Conservation (phyloP, 37 sponge, comb jelly and placozoan species). For the Spongilla lacustris region DNA sequence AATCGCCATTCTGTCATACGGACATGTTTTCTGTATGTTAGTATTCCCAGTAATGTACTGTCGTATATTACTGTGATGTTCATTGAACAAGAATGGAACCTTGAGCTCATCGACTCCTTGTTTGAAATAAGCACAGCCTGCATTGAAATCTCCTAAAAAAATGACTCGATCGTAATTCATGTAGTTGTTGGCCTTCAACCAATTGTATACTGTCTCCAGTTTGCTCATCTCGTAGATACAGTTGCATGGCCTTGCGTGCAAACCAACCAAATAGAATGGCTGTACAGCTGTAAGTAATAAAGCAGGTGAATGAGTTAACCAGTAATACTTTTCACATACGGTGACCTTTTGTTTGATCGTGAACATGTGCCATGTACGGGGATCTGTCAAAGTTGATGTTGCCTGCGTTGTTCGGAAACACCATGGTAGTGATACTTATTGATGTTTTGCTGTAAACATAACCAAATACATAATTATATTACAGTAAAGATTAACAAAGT, state of each 20-base stretch:
- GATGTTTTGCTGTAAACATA: background rate
- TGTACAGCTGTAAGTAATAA: background rate
- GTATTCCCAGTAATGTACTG: background rate
- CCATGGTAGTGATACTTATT: background rate
- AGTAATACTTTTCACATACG: no score
- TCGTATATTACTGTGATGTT: background rate
- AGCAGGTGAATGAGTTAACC: no score
- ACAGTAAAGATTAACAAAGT: no score
- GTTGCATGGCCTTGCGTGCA: background rate
- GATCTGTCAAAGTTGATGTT: background rate
- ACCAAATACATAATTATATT: no score
- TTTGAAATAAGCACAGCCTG: background rate
- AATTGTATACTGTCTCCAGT: background rate
- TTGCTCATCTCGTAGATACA: background rate
- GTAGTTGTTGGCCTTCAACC: background rate
- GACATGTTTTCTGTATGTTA: background rate
- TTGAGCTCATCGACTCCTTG: background rate
- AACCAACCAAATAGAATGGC: background rate
- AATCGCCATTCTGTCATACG: background rate
- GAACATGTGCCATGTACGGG: background rate
- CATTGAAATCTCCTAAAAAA: background rate
- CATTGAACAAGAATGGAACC: background rate
- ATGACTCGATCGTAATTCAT: background rate
- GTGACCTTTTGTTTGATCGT: background rate
- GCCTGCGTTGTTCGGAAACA: background rate